These are phyloP conservation scores for Equus przewalskii DNA, from an alignment of 2,113 vertebrate species.

Conservation along the genomic window DNA sequence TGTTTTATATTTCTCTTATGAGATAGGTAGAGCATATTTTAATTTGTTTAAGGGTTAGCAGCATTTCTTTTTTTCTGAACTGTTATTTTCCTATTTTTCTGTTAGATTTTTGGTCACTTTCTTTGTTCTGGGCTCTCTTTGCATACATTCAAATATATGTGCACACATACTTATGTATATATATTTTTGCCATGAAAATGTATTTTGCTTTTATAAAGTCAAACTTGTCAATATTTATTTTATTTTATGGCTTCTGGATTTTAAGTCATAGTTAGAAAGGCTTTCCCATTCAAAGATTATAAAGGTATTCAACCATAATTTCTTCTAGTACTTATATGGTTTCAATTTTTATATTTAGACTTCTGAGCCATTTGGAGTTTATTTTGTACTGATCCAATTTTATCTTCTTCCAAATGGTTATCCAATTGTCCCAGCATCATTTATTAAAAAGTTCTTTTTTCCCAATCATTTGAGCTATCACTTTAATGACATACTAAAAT, in stretches of 20 bases:
- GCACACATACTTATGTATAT: not conserved
- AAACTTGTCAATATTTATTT: constrained; percentile 24
- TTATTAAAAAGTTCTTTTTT: constrained; percentile 47
- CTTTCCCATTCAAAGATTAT: not conserved
- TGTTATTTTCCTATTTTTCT: constrained; percentile 44
- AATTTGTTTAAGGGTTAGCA: constrained; percentile 25
- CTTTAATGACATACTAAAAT: constrained; percentile 46
- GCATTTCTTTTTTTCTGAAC: constrained; percentile 33
- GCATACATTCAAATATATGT: not conserved
- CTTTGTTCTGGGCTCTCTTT: constrained; percentile 13
- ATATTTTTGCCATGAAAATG: constrained; percentile 52
- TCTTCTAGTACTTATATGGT: not conserved
- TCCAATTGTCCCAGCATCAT: constrained; percentile 4
- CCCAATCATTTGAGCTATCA: not conserved
- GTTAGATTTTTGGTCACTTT: constrained; percentile 31
- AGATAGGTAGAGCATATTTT: constrained; percentile 23
- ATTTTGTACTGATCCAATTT: constrained; percentile 58
- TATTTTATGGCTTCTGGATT: constrained; percentile 57
- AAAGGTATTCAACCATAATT: constrained; percentile 30
- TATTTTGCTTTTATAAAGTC: constrained; percentile 56
- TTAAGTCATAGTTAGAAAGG: constrained; percentile 58
- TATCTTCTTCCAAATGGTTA: constrained; percentile 54
- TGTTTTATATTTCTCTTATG: constrained; percentile 42
- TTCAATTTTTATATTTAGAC: constrained; percentile 55
- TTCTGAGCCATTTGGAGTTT: constrained; percentile 54